phyloP scores from a whole-genome alignment of 1,140 invertebrate genomes.

The Drosophila virilis region DNA sequence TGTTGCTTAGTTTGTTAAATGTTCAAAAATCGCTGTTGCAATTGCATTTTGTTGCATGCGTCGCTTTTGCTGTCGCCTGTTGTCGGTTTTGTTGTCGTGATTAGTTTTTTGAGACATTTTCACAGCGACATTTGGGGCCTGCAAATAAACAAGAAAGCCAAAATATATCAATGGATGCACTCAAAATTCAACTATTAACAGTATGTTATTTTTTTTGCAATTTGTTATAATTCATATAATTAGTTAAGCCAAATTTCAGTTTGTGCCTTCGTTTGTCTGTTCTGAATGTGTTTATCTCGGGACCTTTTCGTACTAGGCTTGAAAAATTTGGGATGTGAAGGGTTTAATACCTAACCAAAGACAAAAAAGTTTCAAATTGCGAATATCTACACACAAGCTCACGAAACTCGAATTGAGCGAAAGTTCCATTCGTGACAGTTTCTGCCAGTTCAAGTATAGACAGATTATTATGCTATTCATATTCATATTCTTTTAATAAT shows the following conservation, averaged over 20 bases:
- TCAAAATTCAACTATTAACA: too few species aligned
- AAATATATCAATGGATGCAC: not conserved
- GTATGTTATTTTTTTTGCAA: too few species aligned
- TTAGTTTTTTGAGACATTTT: constrained; percentile 72
- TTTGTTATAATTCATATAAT: too few species aligned
- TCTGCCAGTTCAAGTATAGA: too few species aligned
- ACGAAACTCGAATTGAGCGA: too few species aligned
- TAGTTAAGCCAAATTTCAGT: not conserved
- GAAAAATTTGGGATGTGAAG: not conserved
- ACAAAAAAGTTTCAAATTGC: too few species aligned
- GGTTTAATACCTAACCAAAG: too few species aligned
- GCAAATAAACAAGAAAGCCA: constrained; percentile 40
- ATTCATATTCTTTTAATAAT: too few species aligned
- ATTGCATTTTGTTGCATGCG: constrained; percentile 62
- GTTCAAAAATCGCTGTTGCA: constrained; percentile 58
- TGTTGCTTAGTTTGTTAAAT: constrained; percentile 63
- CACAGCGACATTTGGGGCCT: constrained; percentile 74
- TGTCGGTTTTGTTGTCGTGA: constrained; percentile 43
- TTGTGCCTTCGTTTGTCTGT: not conserved
- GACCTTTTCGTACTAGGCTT: not conserved
- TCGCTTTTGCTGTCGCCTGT: constrained; percentile 47
- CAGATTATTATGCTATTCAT: too few species aligned
- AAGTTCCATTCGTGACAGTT: too few species aligned
- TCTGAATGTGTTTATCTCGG: too few species aligned
- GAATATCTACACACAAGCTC: too few species aligned